phyloP scores from a whole-genome alignment of 92 coral and sea anemone species.

The Siderastrea radians region DNA sequence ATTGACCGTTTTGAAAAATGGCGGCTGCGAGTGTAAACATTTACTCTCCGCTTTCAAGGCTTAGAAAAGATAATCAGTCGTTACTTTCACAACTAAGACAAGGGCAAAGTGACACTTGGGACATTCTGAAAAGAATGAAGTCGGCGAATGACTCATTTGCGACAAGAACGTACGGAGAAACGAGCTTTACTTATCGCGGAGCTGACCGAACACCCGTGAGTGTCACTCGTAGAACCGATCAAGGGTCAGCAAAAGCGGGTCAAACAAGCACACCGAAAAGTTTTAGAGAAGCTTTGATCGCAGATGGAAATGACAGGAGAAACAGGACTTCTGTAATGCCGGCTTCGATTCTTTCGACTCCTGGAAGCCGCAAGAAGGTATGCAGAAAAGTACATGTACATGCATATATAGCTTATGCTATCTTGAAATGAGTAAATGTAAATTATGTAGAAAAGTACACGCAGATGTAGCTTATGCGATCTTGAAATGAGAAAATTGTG shows the following conservation, averaged over 20 bases:
- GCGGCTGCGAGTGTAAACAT: slow-evolving; percentile 90
- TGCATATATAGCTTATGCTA: too few relatives aligned
- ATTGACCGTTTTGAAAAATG: slow-evolving; percentile 83
- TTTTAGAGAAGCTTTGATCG: slow-evolving; percentile 73
- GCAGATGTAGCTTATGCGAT: too few relatives aligned
- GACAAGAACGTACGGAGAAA: slow-evolving; percentile 61
- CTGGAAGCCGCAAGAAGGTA: slow-evolving; percentile 65
- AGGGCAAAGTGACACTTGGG: slow-evolving; percentile 83
- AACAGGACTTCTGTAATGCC: slow-evolving; percentile 53
- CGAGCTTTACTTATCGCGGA: slow-evolving; percentile 80
- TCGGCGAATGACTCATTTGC: slow-evolving; percentile 35
- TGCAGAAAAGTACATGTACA: slow-evolving; percentile 36
- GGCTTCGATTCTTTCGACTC: slow-evolving; percentile 75
- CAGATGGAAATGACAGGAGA: slow-evolving; percentile 82
- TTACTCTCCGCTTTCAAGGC: slow-evolving; percentile 75
- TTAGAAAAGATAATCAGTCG: slow-evolving; percentile 79
- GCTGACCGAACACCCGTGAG: slow-evolving; percentile 75
- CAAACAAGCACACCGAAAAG: slow-evolving; percentile 73
- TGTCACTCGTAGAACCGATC: slow-evolving; percentile 50
- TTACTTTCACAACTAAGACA: slow-evolving; percentile 79
- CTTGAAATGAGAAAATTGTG: too few relatives aligned
- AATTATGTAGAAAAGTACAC: too few relatives aligned
- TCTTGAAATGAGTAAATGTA: too few relatives aligned
- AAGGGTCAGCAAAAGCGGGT: slow-evolving; percentile 11
- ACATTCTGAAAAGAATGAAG: slow-evolving; percentile 74